These are phyloP conservation scores for Ophion ellenae DNA, from an alignment of 2,888 invertebrate genomes.

Conservation along the genomic window DNA sequence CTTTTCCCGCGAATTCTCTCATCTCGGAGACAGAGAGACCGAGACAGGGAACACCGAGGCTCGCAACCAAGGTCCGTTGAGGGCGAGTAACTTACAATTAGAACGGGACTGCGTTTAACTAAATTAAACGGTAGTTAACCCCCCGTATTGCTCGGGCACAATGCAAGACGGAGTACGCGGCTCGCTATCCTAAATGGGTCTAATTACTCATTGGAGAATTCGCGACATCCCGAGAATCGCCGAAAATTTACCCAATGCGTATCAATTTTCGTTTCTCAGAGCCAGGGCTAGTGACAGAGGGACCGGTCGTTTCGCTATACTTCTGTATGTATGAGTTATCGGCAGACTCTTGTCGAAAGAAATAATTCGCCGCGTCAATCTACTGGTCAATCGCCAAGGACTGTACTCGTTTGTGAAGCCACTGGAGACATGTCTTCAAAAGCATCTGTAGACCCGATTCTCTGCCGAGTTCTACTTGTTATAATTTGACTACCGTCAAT, in stretches of 20 bases:
- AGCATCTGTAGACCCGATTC: neutral
- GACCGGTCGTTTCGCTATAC: neutral
- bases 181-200: conserved; percentile 38
- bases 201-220: conserved; percentile 59
- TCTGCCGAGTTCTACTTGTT: neutral
- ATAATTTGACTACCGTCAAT: neutral
- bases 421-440: neutral
- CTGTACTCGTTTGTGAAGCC: neutral
- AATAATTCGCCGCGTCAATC: neutral
- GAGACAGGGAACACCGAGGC: conserved; percentile 7
- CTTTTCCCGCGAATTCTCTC: conserved; percentile 46
- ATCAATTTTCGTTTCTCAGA: conserved; percentile 56
- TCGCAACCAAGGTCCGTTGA: conserved; percentile 39
- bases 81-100: conserved; percentile 64
- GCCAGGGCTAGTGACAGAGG: neutral
- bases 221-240: conserved; percentile 40
- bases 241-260: conserved; percentile 47
- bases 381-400: neutral
- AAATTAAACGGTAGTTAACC: conserved; percentile 62
- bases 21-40: neutral
- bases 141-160: conserved; percentile 20
- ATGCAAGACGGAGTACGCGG: conserved; percentile 9
- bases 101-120: conserved; percentile 58
- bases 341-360: neutral
- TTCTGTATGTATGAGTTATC: neutral